Evolutionary conservation across 2,113 vertebrate species (phyloP).

Genomic region (Columba janthina): DNA sequence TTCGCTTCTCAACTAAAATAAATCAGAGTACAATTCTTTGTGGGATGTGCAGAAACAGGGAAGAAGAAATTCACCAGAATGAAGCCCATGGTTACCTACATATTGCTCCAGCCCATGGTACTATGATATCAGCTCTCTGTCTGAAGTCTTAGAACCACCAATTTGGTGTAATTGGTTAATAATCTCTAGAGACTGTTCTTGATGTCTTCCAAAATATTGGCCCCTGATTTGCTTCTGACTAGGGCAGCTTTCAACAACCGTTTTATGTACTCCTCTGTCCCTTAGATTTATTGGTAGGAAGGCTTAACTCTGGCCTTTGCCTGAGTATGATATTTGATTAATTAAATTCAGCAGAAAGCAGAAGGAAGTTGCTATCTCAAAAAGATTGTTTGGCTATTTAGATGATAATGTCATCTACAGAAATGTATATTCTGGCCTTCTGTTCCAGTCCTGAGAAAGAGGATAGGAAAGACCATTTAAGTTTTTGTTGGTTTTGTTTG

Average conservation of each 20-base stretch:
- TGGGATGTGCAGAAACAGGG: background rate
- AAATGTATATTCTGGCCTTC: background rate
- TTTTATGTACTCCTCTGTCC: background rate
- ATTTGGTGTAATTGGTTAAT: background rate
- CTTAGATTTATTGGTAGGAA: background rate
- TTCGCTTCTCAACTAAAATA: background rate
- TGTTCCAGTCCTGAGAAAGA: background rate
- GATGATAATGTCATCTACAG: background rate
- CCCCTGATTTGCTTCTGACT: background rate
- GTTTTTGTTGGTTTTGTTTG: no score
- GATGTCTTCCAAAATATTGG: background rate
- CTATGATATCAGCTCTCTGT: background rate
- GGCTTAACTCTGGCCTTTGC: background rate
- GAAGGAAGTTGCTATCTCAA: background rate
- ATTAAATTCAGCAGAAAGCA: background rate
- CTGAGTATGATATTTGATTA: background rate
- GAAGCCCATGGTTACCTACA: background rate
- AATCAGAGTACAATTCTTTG: background rate
- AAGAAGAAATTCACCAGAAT: background rate
- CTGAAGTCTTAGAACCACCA: background rate
- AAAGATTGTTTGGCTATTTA: background rate
- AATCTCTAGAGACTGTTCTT: background rate
- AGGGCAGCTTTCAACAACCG: background rate
- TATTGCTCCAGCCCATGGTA: background rate
- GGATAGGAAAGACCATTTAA: background rate